Evolutionary conservation across 2,113 vertebrate species (phyloP).

Genomic region (Dunckerocampus dactyliophorus): DNA sequence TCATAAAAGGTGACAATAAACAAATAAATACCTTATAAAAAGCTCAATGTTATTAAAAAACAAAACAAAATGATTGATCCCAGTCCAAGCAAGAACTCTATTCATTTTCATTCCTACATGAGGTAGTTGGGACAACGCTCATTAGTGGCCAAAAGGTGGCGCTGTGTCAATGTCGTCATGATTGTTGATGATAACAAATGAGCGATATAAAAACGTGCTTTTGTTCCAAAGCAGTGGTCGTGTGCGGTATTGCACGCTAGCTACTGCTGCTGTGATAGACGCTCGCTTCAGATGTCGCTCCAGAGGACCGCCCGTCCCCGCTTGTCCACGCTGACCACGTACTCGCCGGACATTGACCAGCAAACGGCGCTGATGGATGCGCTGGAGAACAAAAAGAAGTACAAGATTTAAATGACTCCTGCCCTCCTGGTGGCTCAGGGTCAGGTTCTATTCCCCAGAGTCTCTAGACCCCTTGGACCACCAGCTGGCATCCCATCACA

Average conservation of each 20-base stretch:
- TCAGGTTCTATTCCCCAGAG: neutral
- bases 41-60: too few relatives aligned
- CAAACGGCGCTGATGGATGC: constrained; percentile 78
- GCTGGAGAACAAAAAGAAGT: constrained; percentile 46
- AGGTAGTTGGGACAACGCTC: too few relatives aligned
- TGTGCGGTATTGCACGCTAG: neutral
- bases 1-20: too few relatives aligned
- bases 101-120: too few relatives aligned
- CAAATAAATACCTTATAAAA: too few relatives aligned
- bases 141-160: too few relatives aligned
- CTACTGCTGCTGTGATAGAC: neutral
- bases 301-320: constrained; percentile 78
- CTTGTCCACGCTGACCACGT: constrained; percentile 82
- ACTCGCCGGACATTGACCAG: constrained; percentile 79
- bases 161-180: too few relatives aligned
- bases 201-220: too few relatives aligned
- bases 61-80: too few relatives aligned
- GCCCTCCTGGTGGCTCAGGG: neutral
- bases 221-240: neutral
- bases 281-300: constrained; percentile 68
- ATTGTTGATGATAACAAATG: too few relatives aligned
- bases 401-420: neutral
- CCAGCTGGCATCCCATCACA: too few relatives aligned
- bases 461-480: neutral
- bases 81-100: too few relatives aligned